A percentile compares a stretch with the other conserved stretches of the same genome.
Evolutionary conservation across 2,113 vertebrate genomes (phyloP).

Genomic region (Pelmatolapia mariae): DNA sequence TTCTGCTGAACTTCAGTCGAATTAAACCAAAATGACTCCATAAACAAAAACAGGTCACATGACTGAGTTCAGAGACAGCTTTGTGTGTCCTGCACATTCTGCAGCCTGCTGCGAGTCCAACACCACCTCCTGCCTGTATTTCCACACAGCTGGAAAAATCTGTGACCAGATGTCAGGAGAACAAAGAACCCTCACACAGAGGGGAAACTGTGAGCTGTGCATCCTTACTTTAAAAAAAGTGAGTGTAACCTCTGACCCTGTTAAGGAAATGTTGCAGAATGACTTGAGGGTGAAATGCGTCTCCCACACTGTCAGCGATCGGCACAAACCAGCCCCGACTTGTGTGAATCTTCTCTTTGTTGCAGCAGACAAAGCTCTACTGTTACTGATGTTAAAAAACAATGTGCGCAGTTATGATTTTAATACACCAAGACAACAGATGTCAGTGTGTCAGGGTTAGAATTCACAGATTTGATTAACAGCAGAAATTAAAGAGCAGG

Average conservation of each 20-base stretch:
- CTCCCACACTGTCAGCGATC: neutral
- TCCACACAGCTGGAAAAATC: neutral
- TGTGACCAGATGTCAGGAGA: neutral
- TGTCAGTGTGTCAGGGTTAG: neutral
- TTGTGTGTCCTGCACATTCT: neutral
- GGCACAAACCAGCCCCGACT: slow-evolving; percentile 25
- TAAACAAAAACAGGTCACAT: neutral
- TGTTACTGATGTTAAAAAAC: slow-evolving; percentile 6
- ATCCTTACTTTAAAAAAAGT: neutral
- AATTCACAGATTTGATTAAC: neutral
- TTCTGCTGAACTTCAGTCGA: neutral
- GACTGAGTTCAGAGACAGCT: neutral
- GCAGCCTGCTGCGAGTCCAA: neutral
- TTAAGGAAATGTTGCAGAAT: neutral
- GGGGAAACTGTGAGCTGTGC: neutral
- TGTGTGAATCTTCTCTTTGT: neutral
- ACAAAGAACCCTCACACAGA: neutral
- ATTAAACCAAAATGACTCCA: neutral
- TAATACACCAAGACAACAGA: neutral
- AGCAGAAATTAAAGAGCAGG: neutral
- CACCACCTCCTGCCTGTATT: neutral
- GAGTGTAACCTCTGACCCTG: neutral
- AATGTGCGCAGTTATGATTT: neutral
- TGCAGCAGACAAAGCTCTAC: slow-evolving; percentile 25
- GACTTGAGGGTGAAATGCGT: neutral